Base-by-base conservation (phyloP, 2,888 invertebrate species). In the Cantharis nigra region DNA sequence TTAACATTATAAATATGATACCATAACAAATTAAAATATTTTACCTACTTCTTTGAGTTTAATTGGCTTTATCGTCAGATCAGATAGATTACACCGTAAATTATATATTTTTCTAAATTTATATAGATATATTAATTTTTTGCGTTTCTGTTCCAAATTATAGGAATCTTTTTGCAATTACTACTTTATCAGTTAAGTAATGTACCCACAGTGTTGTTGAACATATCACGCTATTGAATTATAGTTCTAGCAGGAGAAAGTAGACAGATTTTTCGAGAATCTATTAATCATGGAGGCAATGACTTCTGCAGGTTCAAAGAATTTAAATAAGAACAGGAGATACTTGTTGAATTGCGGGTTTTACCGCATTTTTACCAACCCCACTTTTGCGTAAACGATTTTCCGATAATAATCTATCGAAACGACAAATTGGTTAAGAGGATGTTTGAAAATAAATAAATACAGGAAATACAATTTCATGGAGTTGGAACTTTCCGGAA, bases 211-310 rank as follows among this genome's bases (percentile, higher is more conserved):
- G 49, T 49, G 49, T 49, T 49, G 49, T 49, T 49, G 49, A 49
- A n/a, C 49, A 49, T 79, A 77, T 79, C 75, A 80, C 83, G 83
- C 84, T 85, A 83, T 85, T 85, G 84, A 85, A 85, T 80, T 81
- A 81, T 81, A 75, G 74, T 78, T 76, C 75, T 78, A 79, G 74
- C 72, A 79, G 84, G 87, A 87, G 87, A 87, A 87, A 87, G 87
- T 87, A 84, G 83, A 84, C 83, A 83, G 83, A 85, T 80, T 86
- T 87, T 87, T 87, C 87, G 86, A 87, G 87, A 87, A 87, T 85
- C 84, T 86, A 84, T 86, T 84, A 84, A 83, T 82, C 82, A 83
- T 74, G 79, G 76, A 82, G 82, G 80, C 86, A 86, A 85, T 86
- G 86, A 86, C 85, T 86, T 85, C 84, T 82, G 78, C 64, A 80